Percentiles rank a stretch among this genome's conserved stretches.
phyloP scores from a whole-genome alignment of 2,797 vertebrate species.

The Channallabes apus region DNA sequence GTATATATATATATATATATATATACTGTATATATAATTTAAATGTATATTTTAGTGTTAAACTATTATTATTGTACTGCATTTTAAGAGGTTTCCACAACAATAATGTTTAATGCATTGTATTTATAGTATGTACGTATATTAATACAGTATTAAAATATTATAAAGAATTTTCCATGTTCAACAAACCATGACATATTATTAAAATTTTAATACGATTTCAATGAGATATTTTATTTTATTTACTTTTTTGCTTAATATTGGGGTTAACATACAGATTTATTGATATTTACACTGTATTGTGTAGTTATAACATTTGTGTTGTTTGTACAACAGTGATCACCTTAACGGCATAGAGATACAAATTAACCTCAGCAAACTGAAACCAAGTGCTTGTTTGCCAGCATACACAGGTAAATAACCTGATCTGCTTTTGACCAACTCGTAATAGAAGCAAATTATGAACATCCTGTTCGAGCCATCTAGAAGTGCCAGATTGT shows the following conservation, averaged over 20 bases:
- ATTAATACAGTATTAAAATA: neutral
- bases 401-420: neutral
- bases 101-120: neutral
- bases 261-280: too few species aligned
- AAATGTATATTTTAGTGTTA: neutral
- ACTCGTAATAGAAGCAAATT: constrained; percentile 13
- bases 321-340: neutral
- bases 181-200: neutral
- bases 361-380: neutral
- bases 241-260: neutral
- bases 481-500: neutral
- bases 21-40: too few species aligned
- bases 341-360: neutral
- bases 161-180: too few species aligned
- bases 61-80: neutral
- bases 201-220: too few species aligned
- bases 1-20: too few species aligned
- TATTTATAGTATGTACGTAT: neutral
- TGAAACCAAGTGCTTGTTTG: neutral
- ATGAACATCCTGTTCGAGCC: neutral
- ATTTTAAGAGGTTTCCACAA: neutral
- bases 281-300: neutral
- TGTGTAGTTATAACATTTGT: neutral
- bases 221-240: neutral
- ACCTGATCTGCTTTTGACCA: constrained; percentile 3